Percentiles rank a stretch among this genome's conserved stretches.
These are phyloP conservation scores for Phymanthus crucifer DNA, from an alignment of 92 coral and sea anemone genomes.

Conservation along the genomic window DNA sequence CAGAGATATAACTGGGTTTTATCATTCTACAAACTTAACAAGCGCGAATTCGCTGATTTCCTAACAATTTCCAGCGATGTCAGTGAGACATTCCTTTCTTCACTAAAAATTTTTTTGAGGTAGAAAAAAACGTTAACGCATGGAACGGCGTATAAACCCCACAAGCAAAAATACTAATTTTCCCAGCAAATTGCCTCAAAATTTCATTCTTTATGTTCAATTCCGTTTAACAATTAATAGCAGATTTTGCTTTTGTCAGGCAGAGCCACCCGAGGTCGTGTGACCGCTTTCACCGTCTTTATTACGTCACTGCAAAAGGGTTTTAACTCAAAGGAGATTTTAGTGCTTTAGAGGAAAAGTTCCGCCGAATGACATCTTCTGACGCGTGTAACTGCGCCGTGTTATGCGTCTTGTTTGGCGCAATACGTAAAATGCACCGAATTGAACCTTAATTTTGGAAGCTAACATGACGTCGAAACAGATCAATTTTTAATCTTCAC, in stretches of 20 bases:
- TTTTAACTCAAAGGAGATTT: not conserved
- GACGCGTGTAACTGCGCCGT: not conserved
- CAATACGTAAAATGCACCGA: not conserved
- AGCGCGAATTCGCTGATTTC: not conserved
- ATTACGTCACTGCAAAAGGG: not conserved
- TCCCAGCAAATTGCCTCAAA: not conserved
- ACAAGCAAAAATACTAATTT: not conserved
- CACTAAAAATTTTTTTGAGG: not conserved
- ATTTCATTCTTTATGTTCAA: not conserved
- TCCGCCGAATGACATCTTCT: not conserved
- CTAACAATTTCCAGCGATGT: not conserved
- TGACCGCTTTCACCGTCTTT: not conserved
- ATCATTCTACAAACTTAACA: not conserved
- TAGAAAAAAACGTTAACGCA: not conserved
- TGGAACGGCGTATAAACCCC: not conserved
- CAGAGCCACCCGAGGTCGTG: not conserved
- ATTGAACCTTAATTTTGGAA: not conserved
- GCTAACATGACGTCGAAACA: not conserved
- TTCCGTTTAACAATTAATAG: not conserved
- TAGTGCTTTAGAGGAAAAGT: not conserved
- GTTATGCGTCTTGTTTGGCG: not conserved
- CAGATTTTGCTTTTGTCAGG: not conserved
- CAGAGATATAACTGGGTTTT: not conserved
- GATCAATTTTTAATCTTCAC: slow-evolving; percentile 2
- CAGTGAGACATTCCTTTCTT: not conserved